Conservation (phyloP, 2,797 vertebrate genomes). For the Cyprinella venusta region DNA sequence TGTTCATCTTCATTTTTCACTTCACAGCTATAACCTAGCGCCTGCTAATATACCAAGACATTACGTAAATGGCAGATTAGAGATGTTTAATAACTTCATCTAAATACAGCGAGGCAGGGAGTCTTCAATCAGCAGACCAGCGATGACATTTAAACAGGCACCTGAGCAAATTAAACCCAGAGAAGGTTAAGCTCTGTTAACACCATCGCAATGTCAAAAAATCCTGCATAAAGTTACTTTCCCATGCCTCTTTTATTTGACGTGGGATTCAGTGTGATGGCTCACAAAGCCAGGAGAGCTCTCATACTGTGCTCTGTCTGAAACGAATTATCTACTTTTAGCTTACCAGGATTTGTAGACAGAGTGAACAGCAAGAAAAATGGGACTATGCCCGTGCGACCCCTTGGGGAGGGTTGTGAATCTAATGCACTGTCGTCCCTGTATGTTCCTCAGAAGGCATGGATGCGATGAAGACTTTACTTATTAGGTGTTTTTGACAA, state of each 20-base stretch:
- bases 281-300: conserved; percentile 37
- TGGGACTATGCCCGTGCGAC: conserved; percentile 33
- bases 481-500: conserved; percentile 26
- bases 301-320: conserved; percentile 37
- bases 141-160: conserved; percentile 60
- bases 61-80: conserved; percentile 42
- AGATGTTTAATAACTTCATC: conserved; percentile 57
- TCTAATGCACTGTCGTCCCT: conserved; percentile 17
- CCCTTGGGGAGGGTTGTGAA: conserved; percentile 30
- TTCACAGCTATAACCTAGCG: conserved; percentile 40
- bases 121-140: conserved; percentile 50
- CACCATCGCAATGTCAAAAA: conserved; percentile 42
- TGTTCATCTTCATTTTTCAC: conserved; percentile 14
- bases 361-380: conserved; percentile 28
- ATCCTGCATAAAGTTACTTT: conserved; percentile 52
- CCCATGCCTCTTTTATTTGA: conserved; percentile 41
- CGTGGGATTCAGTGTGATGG: conserved; percentile 34
- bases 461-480: neutral
- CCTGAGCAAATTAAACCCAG: conserved; percentile 58
- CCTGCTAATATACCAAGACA: conserved; percentile 51
- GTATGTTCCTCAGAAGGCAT: conserved; percentile 17
- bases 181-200: conserved; percentile 60
- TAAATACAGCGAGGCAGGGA: conserved; percentile 40
- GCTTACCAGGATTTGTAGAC: conserved; percentile 50
- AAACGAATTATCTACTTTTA: conserved; percentile 49